Conservation (phyloP, 2,888 invertebrate genomes). For the Lepidocyrtinus sp. region DNA sequence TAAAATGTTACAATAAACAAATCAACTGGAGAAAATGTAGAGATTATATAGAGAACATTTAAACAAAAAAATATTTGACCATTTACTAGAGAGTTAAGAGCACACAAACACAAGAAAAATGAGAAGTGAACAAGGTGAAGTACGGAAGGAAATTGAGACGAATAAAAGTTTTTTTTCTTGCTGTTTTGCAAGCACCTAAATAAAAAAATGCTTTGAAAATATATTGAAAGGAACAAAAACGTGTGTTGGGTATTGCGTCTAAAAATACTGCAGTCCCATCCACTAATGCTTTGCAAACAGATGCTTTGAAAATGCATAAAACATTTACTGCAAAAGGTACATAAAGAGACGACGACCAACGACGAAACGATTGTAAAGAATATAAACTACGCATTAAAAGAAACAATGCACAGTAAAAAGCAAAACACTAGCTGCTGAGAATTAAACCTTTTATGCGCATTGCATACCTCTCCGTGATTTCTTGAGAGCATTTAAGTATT, state of each 20-base stretch:
- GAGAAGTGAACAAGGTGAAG: conserved; percentile 53
- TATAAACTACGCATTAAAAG: not conserved
- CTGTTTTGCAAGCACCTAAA: conserved; percentile 35
- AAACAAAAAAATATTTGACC: not conserved
- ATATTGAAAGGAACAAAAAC: not conserved
- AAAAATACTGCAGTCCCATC: conserved; percentile 28
- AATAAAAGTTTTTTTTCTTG: conserved; percentile 23
- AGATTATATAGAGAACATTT: not conserved
- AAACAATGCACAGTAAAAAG: not conserved
- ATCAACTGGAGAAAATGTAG: not conserved
- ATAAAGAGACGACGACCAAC: not conserved
- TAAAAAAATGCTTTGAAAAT: not conserved
- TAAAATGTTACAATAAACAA: too few relatives aligned
- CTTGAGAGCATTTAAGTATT: too few relatives aligned
- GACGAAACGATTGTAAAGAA: not conserved
- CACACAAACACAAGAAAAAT: conserved; percentile 56
- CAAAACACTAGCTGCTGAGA: not conserved
- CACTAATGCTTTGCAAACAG: not conserved
- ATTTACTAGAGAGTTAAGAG: conserved; percentile 47
- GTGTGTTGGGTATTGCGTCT: not conserved
- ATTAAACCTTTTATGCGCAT: not conserved
- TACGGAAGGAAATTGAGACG: conserved; percentile 59
- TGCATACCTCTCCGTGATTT: too few relatives aligned
- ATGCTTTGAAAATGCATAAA: not conserved
- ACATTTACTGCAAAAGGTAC: not conserved